These are phyloP conservation scores for Dynastes tityus DNA, from an alignment of 2,888 invertebrate species.

Conservation along the genomic window DNA sequence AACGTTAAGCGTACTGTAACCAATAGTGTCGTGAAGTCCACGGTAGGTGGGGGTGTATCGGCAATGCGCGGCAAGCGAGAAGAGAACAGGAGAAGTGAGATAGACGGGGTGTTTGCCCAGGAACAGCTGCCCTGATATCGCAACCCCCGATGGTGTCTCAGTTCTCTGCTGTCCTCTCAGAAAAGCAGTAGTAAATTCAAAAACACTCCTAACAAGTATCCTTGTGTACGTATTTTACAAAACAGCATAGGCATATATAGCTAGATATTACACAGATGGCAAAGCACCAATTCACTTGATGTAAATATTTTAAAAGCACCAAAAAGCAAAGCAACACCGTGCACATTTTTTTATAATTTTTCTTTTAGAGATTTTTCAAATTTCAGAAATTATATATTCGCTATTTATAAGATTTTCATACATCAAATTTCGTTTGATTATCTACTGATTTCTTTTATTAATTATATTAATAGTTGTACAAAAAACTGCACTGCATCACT, in stretches of 20 bases:
- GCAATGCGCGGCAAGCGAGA: slow-evolving; percentile 56
- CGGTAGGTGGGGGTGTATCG: slow-evolving; percentile 34
- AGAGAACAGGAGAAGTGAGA: slow-evolving; percentile 57
- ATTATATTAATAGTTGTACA: slow-evolving; percentile 52
- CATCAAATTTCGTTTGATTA: slow-evolving; percentile 50
- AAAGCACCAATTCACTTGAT: slow-evolving; percentile 57
- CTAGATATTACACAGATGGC: slow-evolving; percentile 54
- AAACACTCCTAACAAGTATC: slow-evolving; percentile 56
- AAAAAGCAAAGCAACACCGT: slow-evolving; percentile 55
- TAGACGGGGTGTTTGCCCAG: slow-evolving; percentile 64
- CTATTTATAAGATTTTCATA: slow-evolving; percentile 45
- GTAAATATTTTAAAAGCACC: slow-evolving; percentile 55
- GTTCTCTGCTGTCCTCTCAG: slow-evolving; percentile 66
- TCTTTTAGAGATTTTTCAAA: slow-evolving; percentile 42
- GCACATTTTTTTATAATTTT: slow-evolving; percentile 46
- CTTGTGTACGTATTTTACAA: slow-evolving; percentile 62
- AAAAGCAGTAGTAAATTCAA: slow-evolving; percentile 64
- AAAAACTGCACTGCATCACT: slow-evolving; percentile 58
- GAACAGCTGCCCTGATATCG: slow-evolving; percentile 66
- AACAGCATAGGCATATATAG: slow-evolving; percentile 31
- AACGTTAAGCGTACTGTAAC: slow-evolving; percentile 55
- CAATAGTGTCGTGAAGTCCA: slow-evolving; percentile 47
- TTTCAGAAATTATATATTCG: slow-evolving; percentile 45
- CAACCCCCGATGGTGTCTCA: slow-evolving; percentile 65
- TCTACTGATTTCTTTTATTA: slow-evolving; percentile 58